Percentiles rank a stretch among this genome's conserved stretches.
phyloP scores from a whole-genome alignment of 2,113 vertebrate species.

The Rutilus rutilus region DNA sequence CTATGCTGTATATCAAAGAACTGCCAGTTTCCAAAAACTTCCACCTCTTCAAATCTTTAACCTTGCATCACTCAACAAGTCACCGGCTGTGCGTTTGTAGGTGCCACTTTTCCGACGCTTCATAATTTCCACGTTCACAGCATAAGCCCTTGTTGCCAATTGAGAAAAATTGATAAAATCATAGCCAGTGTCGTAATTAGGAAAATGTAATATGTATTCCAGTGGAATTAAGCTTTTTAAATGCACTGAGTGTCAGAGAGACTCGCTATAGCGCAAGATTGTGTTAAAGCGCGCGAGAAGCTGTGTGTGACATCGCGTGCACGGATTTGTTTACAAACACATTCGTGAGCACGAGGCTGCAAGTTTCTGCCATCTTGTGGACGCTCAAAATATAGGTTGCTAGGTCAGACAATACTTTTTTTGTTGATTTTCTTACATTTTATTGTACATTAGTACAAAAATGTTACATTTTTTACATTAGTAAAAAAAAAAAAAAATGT shows the following conservation, averaged over 20 bases:
- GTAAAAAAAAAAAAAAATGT: background rate
- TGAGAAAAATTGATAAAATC: conserved; percentile 32
- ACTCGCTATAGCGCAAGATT: background rate
- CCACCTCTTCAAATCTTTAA: background rate
- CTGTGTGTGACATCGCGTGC: conserved; percentile 47
- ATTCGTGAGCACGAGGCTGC: conserved; percentile 46
- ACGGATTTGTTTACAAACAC: conserved; percentile 80
- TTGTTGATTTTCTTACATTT: background rate
- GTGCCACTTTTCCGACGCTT: conserved; percentile 41
- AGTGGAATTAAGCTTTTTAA: background rate
- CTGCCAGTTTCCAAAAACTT: conserved; percentile 21
- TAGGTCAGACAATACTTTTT: conserved; percentile 5
- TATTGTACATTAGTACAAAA: too few species aligned
- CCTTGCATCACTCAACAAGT: conserved; percentile 10
- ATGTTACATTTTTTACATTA: too few species aligned
- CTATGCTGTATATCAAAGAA: background rate
- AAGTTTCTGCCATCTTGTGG: conserved; percentile 59
- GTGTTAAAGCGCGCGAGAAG: conserved; percentile 26
- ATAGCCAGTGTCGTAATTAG: conserved; percentile 33
- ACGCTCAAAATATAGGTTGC: conserved; percentile 23
- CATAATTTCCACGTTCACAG: conserved; percentile 43
- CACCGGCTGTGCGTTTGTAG: background rate
- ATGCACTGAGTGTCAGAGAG: background rate
- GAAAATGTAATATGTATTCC: conserved; percentile 29
- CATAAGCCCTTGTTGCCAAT: background rate